phyloP scores from a whole-genome alignment of 2,888 invertebrate genomes.

The Galeruca laticollis region DNA sequence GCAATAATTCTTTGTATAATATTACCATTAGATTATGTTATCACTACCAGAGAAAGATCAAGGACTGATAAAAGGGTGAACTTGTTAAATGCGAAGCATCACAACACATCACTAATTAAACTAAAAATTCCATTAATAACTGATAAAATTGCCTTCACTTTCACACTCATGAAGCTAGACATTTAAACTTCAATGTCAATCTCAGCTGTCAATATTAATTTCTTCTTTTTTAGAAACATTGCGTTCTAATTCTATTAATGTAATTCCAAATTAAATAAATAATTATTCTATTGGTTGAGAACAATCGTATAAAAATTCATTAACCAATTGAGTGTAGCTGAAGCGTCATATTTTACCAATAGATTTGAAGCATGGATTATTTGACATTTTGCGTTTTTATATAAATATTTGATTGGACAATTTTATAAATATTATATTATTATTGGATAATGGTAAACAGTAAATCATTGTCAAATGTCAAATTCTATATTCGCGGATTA shows the following conservation, averaged over 20 bases:
- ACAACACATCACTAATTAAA: constrained; percentile 50
- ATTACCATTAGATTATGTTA: constrained; percentile 54
- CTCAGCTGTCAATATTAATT: not conserved
- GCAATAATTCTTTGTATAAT: constrained; percentile 46
- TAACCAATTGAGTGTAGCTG: not conserved
- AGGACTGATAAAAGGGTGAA: constrained; percentile 67
- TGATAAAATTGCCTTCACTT: constrained; percentile 31
- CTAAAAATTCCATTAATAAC: constrained; percentile 50
- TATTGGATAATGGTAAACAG: not conserved
- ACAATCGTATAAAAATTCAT: not conserved
- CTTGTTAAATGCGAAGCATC: constrained; percentile 57
- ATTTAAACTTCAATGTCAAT: constrained; percentile 21
- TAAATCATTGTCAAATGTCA: not conserved
- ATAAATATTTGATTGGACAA: not conserved
- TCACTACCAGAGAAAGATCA: constrained; percentile 64
- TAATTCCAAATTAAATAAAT: no score
- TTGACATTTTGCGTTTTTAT: not conserved
- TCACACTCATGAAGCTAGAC: constrained; percentile 15
- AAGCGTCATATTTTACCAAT: not conserved
- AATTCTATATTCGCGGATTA: not conserved
- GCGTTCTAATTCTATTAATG: not conserved
- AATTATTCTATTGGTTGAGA: not conserved
- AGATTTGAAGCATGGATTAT: not conserved
- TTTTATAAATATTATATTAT: not conserved
- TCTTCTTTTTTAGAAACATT: not conserved